Conservation (phyloP, 2,888 invertebrate species). For the Pantelozetes paolii region DNA sequence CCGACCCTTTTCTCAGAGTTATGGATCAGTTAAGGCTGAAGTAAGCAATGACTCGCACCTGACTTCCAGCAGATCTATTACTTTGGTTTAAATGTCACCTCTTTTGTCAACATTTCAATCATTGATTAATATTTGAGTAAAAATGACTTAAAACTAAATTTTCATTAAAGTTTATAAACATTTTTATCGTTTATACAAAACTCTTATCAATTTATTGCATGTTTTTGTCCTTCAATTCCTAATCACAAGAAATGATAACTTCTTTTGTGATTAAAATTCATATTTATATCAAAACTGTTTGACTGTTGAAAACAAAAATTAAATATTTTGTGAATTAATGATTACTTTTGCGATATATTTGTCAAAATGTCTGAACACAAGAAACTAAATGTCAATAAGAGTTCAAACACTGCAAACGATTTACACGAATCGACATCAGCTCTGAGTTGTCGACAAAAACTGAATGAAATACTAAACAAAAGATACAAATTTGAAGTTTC, state of each 20-base stretch:
- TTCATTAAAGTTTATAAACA: no score
- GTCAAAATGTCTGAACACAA: no score
- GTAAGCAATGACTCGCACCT: background rate
- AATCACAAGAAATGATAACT: background rate
- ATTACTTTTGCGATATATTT: no score
- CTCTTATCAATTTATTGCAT: background rate
- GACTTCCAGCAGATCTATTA: slow-evolving; percentile 2
- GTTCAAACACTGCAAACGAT: no score
- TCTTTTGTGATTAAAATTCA: no score
- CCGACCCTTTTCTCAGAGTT: background rate
- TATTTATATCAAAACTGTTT: no score
- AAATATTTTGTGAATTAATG: no score
- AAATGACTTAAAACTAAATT: no score
- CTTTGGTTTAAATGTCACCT: slow-evolving; percentile 12
- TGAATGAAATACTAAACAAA: background rate
- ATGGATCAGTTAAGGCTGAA: background rate
- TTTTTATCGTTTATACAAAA: background rate
- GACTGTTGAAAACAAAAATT: no score
- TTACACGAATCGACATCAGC: background rate
- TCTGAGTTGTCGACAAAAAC: background rate
- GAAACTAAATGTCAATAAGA: no score
- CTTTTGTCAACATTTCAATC: no score
- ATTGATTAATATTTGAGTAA: no score
- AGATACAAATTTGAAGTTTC: slow-evolving; percentile 28
- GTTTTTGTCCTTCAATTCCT: background rate